These are phyloP conservation scores for Agrilus mali DNA, from an alignment of 2,888 invertebrate species.

Conservation along the genomic window DNA sequence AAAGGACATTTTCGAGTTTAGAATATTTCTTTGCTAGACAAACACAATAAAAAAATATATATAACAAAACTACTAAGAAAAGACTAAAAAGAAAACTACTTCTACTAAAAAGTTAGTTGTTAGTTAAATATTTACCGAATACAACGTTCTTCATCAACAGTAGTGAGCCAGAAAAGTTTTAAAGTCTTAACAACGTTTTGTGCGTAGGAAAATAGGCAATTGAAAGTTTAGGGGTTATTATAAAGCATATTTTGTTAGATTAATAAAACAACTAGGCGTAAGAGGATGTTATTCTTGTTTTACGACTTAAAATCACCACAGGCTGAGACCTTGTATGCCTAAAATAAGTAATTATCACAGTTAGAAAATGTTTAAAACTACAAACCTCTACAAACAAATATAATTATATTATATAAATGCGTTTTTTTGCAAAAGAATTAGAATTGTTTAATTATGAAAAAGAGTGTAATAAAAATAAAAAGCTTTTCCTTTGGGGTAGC, in stretches of 20 bases:
- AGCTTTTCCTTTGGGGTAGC: conserved; percentile 3
- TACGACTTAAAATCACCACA: conserved; percentile 12
- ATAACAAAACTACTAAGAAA: too few species aligned
- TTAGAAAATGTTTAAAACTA: background rate
- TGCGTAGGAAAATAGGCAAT: too few species aligned
- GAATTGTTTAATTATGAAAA: conserved; percentile 6
- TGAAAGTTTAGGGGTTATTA: too few species aligned
- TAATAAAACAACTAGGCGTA: conserved; percentile 18
- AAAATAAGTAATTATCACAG: conserved; percentile 1
- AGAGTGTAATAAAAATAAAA: conserved; percentile 2
- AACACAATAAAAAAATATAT: too few species aligned
- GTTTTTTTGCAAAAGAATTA: background rate
- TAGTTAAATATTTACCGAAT: too few species aligned
- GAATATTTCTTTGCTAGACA: too few species aligned
- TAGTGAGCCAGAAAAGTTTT: background rate
- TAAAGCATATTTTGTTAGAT: background rate
- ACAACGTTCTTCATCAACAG: background rate
- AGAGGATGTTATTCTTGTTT: conserved; percentile 22
- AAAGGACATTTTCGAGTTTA: too few species aligned
- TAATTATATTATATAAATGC: background rate
- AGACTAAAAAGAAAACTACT: too few species aligned
- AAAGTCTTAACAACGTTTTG: too few species aligned
- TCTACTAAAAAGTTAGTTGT: too few species aligned
- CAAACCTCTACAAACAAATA: background rate
- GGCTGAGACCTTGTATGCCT: conserved; percentile 14